Evolutionary conservation across 2,113 vertebrate species (phyloP), one percentile per base, ranked within the genome.

Genomic region (Callithrix jacchus): DNA sequence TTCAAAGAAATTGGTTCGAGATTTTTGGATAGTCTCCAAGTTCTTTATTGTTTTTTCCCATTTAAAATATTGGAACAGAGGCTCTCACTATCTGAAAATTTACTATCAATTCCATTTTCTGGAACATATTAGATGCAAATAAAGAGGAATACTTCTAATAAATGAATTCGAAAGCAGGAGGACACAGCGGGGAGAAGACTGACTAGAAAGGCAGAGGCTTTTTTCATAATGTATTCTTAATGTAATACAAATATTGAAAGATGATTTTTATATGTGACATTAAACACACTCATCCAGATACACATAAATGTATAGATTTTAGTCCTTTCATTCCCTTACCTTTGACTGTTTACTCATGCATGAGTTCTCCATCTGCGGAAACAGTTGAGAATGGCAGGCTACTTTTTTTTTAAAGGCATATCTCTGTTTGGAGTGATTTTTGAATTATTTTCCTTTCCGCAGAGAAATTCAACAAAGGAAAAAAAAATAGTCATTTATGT

Each of bases 371-470:
- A 40, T 77, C 76, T 81, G 3, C 54, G 35, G 71, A 8, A 95
- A 82, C 14, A 40, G 4, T 66, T 82, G 49, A 32, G 58, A 88
- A 92, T 70, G 66, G 18, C 64, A 89, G 52, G 5, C 27, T 79
- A 42, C 86, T 76, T 93, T 83, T 76, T 27, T 61, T 61, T 61
- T 17, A 17, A 79, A 64, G 87, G 3, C 25, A 37, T 8, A 71
- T 11, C 25, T 84, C 68, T 81, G 14, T 82, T 82, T 86, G 20
- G 49, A 79, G 27, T 54, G 54, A 54, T 71, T 86, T 94, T 80
- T 91, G 37, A 87, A 70, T 47, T 70, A 74, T 52, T 70, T 96
- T 77, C 11, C n/a, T 88, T 81, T 96, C n/a, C 88, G 52, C 18
- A 84, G 35, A 92, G 35, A 84, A 70, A 87, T n/a, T 92, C 61